Conservation (phyloP, 1,140 invertebrate species). For the Drosophila santomea region DNA sequence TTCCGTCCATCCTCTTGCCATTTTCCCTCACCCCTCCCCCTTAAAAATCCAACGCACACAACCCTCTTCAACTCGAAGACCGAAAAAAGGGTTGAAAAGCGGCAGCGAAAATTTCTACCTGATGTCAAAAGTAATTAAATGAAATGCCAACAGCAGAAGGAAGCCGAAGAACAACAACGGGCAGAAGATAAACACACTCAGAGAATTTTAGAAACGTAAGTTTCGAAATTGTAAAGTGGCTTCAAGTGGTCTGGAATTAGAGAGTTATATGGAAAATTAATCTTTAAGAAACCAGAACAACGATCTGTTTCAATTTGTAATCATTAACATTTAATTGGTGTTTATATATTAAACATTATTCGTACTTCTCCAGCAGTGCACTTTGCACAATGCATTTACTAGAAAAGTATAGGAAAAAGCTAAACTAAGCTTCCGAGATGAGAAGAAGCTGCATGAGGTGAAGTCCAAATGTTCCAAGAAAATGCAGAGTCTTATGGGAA, state of each 20-base stretch:
- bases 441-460: not conserved
- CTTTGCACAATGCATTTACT: slow-evolving; percentile 1
- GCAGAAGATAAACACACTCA: slow-evolving; percentile 8
- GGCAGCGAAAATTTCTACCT: slow-evolving; percentile 67
- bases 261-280: no score
- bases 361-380: not conserved
- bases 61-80: slow-evolving; percentile 19
- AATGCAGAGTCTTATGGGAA: slow-evolving; percentile 3
- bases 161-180: slow-evolving; percentile 12
- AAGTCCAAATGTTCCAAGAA: not conserved
- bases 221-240: no score
- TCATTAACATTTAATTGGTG: no score
- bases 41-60: not conserved
- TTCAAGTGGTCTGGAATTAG: no score
- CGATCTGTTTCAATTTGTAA: no score
- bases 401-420: slow-evolving; percentile 7
- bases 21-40: not conserved
- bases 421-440: slow-evolving; percentile 1
- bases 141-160: slow-evolving; percentile 70
- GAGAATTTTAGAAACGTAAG: not conserved
- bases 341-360: not conserved
- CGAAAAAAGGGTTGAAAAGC: slow-evolving; percentile 45
- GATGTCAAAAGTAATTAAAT: slow-evolving; percentile 80
- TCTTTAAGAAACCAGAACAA: no score
- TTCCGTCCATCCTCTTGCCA: not conserved